Evolutionary conservation across 1,140 invertebrate genomes (phyloP), one percentile per base, ranked within the genome.

Genomic region (Papilio polytes): DNA sequence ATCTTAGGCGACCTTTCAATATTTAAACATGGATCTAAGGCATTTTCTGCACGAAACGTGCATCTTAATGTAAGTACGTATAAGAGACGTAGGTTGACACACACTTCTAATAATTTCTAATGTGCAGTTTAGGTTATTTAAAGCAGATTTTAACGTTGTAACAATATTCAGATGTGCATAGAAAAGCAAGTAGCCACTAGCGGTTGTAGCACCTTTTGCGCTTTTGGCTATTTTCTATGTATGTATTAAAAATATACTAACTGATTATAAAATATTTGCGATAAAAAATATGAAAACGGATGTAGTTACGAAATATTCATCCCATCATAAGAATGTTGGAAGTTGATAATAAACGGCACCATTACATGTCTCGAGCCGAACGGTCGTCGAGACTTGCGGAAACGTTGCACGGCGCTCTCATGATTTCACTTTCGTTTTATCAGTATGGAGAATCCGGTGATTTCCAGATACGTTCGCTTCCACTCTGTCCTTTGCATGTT

Each of bases 371-470:
- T 56, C 41, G 22, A 66, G 80, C 26, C 78, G 82, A 41, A 41
- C 78, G 73, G 74, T 74, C n/a, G 76, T 44, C 79, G 44, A 76
- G 77, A 70, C 41, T 78, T 84, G 85, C 86, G 85, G 86, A 87
- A 87, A 84, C 82, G 48, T 53, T 63, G 80, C 72, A 72, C 51
- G 13, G 53, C 77, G 56, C 20, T 44, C 81, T 56, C 78, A 83
- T 84, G 85, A 84, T 87, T 87, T 87, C 86, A 87, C 86, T 87
- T 87, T 87, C 86, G 82, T 87, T 87, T 84, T 86, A 85, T 84
- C 84, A 83, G 63, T 80, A 80, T 83, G 86, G 85, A 84, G 85
- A 85, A 86, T 83, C 83, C 83, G 78, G 59, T 82, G 66, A 56
- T 74, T 79, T 77, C 80, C 78, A 78, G 78, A 26, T 46, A 78